Base-by-base conservation (phyloP, 2,113 vertebrate genomes). In the Lycocorax pyrrhopterus region DNA sequence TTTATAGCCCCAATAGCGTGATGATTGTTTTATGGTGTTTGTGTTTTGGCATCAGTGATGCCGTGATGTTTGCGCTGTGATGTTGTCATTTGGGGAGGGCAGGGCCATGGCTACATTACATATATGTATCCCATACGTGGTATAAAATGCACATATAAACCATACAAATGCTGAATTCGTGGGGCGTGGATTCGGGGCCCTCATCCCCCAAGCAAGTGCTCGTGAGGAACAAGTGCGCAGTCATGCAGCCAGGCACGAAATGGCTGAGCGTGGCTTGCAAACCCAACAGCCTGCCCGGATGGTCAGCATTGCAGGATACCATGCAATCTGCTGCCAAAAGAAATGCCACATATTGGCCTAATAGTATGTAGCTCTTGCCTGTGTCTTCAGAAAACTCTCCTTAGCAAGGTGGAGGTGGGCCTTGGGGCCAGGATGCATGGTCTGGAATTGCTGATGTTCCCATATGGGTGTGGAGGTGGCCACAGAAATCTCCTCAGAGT, bases 11-110 rank as follows among this genome's bases (percentile, higher is more conserved):
- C 49, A 86, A 55, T 29, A 83, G 30, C 0, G 82, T 74, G 96
- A 90, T 97, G 94, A 96, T 90, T 93, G 95, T 55, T 96, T 97
- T 97, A 97, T 80, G 91, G 77, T 96, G 90, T 94, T 96, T 97
- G 82, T 94, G 78, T 94, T 96, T 93, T 96, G 84, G 93, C 95
- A 94, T 96, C 87, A 94, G 55, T 67, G 87, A 87, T 83, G 95
- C 84, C 1, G 5, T 94, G 89, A 81, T 82, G 94, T 93, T 97
- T 96, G 87, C 9, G 12, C 84, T 72, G 59, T 0, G 0, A 94
- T 95, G 96, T 33, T 96, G 94, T 97, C 95, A 97, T 95, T 69
- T 23, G 44, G 19, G 59, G 78, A 94, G 43, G 91, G 58, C 66
- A 91, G 87, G 71, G 67, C 81, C 41, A 21, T 9, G 41, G 66